phyloP scores from a whole-genome alignment of 2,113 vertebrate genomes.

The Okapia johnstoni region DNA sequence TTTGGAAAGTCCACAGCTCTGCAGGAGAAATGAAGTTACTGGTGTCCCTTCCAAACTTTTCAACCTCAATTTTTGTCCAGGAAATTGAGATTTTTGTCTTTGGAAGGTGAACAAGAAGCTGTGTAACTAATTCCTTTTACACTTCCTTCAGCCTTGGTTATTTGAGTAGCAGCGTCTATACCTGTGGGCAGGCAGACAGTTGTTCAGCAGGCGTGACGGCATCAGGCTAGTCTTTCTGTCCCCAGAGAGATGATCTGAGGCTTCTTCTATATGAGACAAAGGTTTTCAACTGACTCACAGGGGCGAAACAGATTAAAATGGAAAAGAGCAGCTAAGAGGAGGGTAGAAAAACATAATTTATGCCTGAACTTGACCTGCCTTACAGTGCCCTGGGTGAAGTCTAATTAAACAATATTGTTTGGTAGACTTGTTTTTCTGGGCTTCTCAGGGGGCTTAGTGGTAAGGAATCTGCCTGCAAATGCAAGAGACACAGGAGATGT shows the following conservation, averaged over 20 bases:
- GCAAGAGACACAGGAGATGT: not conserved
- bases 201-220: not conserved
- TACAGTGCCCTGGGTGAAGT: not conserved
- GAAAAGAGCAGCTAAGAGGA: not conserved
- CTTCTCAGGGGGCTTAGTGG: not conserved
- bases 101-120: not conserved
- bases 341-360: not conserved
- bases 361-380: not conserved
- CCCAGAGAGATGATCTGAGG: not conserved
- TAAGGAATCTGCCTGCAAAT: not conserved
- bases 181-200: not conserved
- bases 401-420: not conserved
- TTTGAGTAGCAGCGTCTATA: not conserved
- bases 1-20: not conserved
- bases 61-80: not conserved
- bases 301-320: not conserved
- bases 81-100: not conserved
- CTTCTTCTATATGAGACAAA: not conserved
- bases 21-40: not conserved
- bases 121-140: not conserved
- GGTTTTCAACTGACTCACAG: not conserved
- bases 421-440: not conserved
- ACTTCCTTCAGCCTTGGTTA: not conserved
- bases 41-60: not conserved
- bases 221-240: not conserved